These are phyloP conservation scores for Nyctalus aviator DNA, from an alignment of 2,797 vertebrate genomes.

Conservation along the genomic window DNA sequence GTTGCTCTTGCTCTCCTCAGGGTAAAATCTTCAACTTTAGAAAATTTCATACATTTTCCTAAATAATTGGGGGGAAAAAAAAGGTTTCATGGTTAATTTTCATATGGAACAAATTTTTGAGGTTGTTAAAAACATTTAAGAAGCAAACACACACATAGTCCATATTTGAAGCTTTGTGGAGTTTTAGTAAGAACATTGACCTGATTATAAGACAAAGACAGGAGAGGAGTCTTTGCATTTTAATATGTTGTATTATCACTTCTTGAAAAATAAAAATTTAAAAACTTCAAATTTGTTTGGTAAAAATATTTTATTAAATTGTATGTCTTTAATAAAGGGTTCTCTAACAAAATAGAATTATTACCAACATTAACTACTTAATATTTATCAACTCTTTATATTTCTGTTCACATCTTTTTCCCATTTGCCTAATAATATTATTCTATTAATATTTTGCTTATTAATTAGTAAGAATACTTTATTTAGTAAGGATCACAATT, in stretches of 20 bases:
- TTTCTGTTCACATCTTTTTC: background rate
- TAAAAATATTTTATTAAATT: background rate
- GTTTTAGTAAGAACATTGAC: background rate
- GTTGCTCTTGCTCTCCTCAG: background rate
- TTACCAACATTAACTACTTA: background rate
- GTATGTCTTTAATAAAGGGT: background rate
- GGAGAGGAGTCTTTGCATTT: background rate
- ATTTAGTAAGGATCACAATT: background rate
- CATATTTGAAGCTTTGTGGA: background rate
- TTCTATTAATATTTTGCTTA: conserved; percentile 3
- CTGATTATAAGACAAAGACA: background rate
- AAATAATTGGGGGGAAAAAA: background rate
- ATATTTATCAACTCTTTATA: background rate
- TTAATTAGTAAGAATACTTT: background rate
- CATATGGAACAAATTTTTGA: background rate
- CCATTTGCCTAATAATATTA: background rate
- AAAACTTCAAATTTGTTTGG: background rate
- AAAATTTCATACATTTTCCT: background rate
- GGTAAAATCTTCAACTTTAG: background rate
- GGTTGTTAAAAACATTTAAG: background rate
- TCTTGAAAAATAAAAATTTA: background rate
- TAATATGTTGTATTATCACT: background rate
- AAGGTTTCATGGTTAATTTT: background rate
- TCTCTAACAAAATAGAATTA: conserved; percentile 5
- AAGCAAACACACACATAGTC: background rate